Base-by-base conservation (phyloP, 2,113 vertebrate genomes). In the Corythornis vintsioides region DNA sequence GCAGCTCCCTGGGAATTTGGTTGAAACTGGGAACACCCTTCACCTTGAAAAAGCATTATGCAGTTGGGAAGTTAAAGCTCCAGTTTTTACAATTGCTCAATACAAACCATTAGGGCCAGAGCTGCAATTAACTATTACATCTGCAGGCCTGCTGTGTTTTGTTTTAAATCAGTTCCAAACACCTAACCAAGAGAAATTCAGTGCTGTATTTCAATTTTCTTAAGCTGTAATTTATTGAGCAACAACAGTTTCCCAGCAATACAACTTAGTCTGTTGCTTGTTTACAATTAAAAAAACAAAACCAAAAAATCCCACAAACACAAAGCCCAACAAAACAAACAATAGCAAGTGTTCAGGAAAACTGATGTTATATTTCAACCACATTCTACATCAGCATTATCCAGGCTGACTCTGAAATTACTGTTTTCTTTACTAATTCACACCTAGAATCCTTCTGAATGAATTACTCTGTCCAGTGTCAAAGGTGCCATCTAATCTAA, bases 401-500 rank as follows among this genome's bases (percentile, higher is more conserved):
- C 38, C 22, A 71, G 72, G 29, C 71, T 67, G 29, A 52, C 13
- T 78, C 47, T 21, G 18, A 73, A 92, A 92, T 89, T 29, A 42
- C 28, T 63, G 12, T 73, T 86, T 87, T 72, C 76, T 79, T 94
- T 83, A 50, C 53, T 94, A 87, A 94, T 83, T 93, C 16, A 56
- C 21, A n/a, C 28, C 65, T 88, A 65, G 59, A 79, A 91, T 91
- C 26, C 40, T 76, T 64, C 52, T 64, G 40, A 74, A 81, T 80
- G 13, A 95, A 86, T 86, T 93, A 93, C 69, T 84, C 86, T 86
- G 65, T 64, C 48, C 83, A 89, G 45, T 90, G 93, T 92, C 94
- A 96, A 94, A 94, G 82, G 88, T 86, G 53, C 28, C 48, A 70
- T 35, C 61, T 79, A 94, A 91, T 83, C 84, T 67, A 91, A 94